Conservation (phyloP, 2,113 vertebrate genomes). For the Stomatorhinus ivindoensis region DNA sequence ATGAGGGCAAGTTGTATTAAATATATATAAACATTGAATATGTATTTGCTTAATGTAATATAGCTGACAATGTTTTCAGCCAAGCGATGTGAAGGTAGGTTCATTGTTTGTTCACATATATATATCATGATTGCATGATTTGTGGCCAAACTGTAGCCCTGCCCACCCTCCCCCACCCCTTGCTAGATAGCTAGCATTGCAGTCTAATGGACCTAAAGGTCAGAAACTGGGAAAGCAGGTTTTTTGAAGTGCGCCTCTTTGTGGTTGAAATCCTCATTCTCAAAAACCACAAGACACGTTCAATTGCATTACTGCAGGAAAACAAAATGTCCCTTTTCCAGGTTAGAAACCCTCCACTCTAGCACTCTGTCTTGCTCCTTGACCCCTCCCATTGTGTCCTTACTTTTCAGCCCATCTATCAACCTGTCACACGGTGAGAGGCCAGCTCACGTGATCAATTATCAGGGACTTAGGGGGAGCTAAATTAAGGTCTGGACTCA, state of each 20-base stretch:
- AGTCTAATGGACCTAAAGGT: background rate
- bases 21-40: background rate
- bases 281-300: background rate
- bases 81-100: background rate
- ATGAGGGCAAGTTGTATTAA: background rate
- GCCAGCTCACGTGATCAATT: background rate
- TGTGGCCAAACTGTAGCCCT: background rate
- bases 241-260: background rate
- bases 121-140: background rate
- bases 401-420: slow-evolving; percentile 9
- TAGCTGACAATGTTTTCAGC: background rate
- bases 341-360: background rate
- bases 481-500: slow-evolving; percentile 6
- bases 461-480: background rate
- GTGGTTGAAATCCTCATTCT: background rate
- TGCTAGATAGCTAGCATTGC: background rate
- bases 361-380: background rate
- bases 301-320: background rate
- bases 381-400: background rate
- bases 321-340: background rate
- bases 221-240: background rate
- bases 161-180: background rate
- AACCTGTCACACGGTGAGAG: background rate
- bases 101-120: background rate
- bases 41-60: background rate